A percentile compares a stretch with the other conserved stretches of the same genome.
These are phyloP conservation scores for Trachymyrmex septentrionalis DNA, from an alignment of 1,140 invertebrate species.

Conservation along the genomic window DNA sequence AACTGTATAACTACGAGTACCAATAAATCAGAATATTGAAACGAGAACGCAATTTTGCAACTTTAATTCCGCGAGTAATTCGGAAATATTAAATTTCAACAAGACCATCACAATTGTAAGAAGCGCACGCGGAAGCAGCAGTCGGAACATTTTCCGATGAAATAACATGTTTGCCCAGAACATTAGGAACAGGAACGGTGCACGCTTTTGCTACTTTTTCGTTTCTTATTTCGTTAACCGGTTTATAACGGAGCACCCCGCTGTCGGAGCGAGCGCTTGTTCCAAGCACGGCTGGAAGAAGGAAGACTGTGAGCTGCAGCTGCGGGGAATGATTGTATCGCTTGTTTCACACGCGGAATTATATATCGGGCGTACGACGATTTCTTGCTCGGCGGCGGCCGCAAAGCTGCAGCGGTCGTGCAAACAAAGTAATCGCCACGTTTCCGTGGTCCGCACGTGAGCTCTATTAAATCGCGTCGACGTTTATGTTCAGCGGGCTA, in stretches of 20 bases:
- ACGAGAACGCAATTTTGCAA: neutral
- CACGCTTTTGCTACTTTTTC: constrained; percentile 32
- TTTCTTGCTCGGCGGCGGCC: constrained; percentile 26
- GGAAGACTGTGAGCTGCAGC: constrained; percentile 29
- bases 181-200: constrained; percentile 17
- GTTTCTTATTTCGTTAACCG: constrained; percentile 53
- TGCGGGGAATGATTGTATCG: constrained; percentile 53
- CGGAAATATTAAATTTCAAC: neutral
- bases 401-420: constrained; percentile 33
- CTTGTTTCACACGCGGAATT: constrained; percentile 38
- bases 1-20: neutral
- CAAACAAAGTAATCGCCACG: constrained; percentile 50
- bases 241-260: constrained; percentile 5
- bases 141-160: constrained; percentile 48
- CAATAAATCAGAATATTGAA: neutral
- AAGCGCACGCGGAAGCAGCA: neutral
- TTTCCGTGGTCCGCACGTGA: constrained; percentile 45
- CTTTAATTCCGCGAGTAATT: constrained; percentile 11
- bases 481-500: constrained; percentile 35
- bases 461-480: constrained; percentile 53
- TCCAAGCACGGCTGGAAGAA: neutral
- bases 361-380: constrained; percentile 27
- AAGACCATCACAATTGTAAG: constrained; percentile 17
- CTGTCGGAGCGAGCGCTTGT: neutral
- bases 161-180: constrained; percentile 54